phyloP scores from a whole-genome alignment of 1,140 invertebrate genomes.

The Bilobella aurantiaca region DNA sequence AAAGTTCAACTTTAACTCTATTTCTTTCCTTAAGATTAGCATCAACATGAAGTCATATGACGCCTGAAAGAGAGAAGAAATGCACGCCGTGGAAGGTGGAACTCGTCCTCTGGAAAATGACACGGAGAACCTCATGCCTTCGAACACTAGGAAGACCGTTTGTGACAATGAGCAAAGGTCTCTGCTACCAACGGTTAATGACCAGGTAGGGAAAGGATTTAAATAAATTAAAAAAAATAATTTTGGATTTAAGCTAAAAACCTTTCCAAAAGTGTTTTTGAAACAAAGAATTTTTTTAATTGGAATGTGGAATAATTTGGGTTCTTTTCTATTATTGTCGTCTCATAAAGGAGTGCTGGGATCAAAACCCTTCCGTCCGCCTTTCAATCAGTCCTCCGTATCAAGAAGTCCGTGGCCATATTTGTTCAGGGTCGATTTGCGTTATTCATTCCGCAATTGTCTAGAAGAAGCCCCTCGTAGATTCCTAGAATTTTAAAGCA shows the following conservation, averaged over 20 bases:
- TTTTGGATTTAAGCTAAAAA: too few relatives aligned
- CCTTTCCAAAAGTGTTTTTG: conserved; percentile 62
- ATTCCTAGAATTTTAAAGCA: too few relatives aligned
- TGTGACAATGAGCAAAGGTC: conserved; percentile 73
- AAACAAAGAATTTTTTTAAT: too few relatives aligned
- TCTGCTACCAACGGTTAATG: too few relatives aligned
- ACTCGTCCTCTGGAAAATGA: conserved; percentile 86
- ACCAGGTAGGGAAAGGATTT: too few relatives aligned
- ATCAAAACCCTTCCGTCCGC: conserved; percentile 77
- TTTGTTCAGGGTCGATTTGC: conserved; percentile 20
- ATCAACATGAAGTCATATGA: conserved; percentile 78
- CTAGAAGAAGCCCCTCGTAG: too few relatives aligned
- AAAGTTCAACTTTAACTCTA: too few relatives aligned
- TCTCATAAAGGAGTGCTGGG: conserved; percentile 91
- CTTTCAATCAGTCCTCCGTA: conserved; percentile 74
- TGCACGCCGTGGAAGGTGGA: conserved; percentile 86
- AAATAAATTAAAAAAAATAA: too few relatives aligned
- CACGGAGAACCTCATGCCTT: conserved; percentile 68
- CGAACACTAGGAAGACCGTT: conserved; percentile 86
- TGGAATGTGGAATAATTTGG: too few relatives aligned
- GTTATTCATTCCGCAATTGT: too few relatives aligned
- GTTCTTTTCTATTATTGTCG: conserved; percentile 68
- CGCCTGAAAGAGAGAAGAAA: conserved; percentile 74
- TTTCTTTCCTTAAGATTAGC: conserved; percentile 45
- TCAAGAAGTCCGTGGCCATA: conserved; percentile 58